phyloP scores from a whole-genome alignment of 2,797 vertebrate genomes.

The Chanos chanos region DNA sequence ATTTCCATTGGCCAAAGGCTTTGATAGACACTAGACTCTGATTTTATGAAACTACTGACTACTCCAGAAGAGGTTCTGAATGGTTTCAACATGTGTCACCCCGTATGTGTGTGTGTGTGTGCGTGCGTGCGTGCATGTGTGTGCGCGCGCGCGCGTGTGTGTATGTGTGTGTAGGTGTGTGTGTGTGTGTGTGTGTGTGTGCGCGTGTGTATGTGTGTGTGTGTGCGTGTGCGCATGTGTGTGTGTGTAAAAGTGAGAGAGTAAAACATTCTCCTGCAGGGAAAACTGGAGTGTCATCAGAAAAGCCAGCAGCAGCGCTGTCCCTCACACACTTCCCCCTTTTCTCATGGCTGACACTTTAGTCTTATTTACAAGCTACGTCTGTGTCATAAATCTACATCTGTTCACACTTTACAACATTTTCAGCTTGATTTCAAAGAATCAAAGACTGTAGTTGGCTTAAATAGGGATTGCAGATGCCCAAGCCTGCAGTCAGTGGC shows the following conservation, averaged over 20 bases:
- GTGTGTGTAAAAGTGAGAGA: slow-evolving; percentile 35
- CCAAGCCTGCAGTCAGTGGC: slow-evolving; percentile 19
- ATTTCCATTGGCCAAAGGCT: neutral
- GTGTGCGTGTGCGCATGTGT: neutral
- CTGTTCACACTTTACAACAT: slow-evolving; percentile 46
- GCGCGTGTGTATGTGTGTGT: neutral
- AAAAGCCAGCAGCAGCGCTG: slow-evolving; percentile 28
- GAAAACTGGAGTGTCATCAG: slow-evolving; percentile 15
- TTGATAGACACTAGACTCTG: slow-evolving; percentile 35
- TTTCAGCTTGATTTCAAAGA: slow-evolving; percentile 38
- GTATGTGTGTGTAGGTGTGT: too few relatives aligned
- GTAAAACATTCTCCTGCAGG: slow-evolving; percentile 19
- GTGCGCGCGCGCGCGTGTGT: slow-evolving; percentile 12
- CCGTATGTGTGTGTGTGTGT: neutral
- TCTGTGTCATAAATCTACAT: slow-evolving; percentile 44
- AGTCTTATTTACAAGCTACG: slow-evolving; percentile 41
- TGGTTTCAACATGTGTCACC: slow-evolving; percentile 42
- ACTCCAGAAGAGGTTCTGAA: slow-evolving; percentile 39
- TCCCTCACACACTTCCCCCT: slow-evolving; percentile 24
- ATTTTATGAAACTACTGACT: slow-evolving; percentile 27
- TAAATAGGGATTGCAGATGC: slow-evolving; percentile 29
- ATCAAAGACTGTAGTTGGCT: slow-evolving; percentile 16
- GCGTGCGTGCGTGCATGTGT: neutral
- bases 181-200: neutral
- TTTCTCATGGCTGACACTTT: slow-evolving; percentile 34